Conservation (phyloP, 2,113 vertebrate species). For the Ptilonorhynchus violaceus region DNA sequence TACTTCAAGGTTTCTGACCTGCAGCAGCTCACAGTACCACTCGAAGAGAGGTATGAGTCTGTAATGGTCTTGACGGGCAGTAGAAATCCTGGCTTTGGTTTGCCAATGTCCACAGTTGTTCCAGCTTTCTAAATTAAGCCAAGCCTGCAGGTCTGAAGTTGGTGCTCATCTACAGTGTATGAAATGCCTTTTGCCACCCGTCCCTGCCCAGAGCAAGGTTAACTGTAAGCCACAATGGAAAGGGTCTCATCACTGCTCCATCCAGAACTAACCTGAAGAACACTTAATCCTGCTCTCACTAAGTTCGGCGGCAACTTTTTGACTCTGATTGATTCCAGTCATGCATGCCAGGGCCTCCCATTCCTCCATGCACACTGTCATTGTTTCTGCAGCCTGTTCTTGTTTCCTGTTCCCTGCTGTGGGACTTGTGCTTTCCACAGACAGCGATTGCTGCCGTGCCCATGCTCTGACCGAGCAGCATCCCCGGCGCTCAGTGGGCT, state of each 20-base stretch:
- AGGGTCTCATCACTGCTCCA: background rate
- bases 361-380: background rate
- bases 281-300: background rate
- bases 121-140: background rate
- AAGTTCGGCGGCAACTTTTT: background rate
- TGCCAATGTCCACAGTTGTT: background rate
- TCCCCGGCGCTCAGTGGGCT: fast-evolving
- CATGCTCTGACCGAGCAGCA: background rate
- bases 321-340: background rate
- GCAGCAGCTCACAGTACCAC: background rate
- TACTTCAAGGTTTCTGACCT: background rate
- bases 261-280: background rate
- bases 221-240: background rate
- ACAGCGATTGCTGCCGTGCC: fast-evolving
- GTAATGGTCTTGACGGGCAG: background rate
- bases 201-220: background rate
- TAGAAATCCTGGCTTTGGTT: background rate
- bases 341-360: fast-evolving
- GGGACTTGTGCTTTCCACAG: background rate
- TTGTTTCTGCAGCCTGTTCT: background rate
- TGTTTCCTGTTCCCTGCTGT: background rate
- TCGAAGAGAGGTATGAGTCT: background rate
- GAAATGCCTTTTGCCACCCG: background rate
- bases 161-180: background rate
- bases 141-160: background rate